Evolutionary conservation across 2,113 vertebrate genomes (phyloP).

Genomic region (Ctenodactylus gundi): DNA sequence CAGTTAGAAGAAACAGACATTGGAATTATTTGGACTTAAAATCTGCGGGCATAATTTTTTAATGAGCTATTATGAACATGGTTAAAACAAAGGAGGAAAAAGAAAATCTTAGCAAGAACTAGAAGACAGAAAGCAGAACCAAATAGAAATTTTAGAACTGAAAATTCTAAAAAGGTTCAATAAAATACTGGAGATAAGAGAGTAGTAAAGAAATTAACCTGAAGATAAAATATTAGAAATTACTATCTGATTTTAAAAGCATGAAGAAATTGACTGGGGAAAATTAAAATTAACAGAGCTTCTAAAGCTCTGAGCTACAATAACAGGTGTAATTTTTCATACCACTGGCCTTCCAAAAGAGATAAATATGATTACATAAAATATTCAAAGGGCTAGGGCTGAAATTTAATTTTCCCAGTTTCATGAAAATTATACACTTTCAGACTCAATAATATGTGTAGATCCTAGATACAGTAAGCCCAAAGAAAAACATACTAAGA

Average conservation of each 20-base stretch:
- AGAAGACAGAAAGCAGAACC: not conserved
- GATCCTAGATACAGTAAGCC: constrained; percentile 9
- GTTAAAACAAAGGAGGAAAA: not conserved
- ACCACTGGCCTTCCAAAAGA: not conserved
- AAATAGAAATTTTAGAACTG: not conserved
- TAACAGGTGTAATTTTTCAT: not conserved
- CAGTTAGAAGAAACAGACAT: not conserved
- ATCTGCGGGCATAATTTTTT: not conserved
- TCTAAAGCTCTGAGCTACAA: not conserved
- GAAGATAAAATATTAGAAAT: not conserved
- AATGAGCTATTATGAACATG: not conserved
- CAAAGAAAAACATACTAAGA: not conserved
- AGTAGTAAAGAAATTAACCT: not conserved
- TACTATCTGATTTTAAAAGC: not conserved
- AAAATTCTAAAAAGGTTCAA: not conserved
- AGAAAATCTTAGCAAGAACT: not conserved
- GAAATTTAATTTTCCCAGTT: not conserved
- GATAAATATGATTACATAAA: not conserved
- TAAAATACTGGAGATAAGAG: not conserved
- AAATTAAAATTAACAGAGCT: not conserved
- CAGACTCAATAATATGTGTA: constrained; percentile 16
- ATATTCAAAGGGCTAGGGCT: not conserved
- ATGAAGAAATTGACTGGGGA: not conserved
- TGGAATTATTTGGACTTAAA: constrained; percentile 9
- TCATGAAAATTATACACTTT: not conserved